Base-by-base conservation (phyloP, 1,140 invertebrate species). In the Luehdorfia chinensis region DNA sequence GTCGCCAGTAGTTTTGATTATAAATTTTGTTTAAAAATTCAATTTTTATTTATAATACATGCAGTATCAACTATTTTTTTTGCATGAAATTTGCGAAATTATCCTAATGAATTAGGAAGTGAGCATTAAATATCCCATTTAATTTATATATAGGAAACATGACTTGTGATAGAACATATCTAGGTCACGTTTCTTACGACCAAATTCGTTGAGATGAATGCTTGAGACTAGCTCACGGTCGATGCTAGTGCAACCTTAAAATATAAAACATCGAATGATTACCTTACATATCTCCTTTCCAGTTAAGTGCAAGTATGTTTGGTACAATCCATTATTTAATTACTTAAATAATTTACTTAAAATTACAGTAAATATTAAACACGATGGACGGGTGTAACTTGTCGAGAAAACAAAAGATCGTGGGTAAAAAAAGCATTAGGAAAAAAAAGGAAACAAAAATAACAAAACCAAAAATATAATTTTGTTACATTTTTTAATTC, bases 401-500 rank as follows among this genome's bases (percentile, higher is more conserved):
- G 74, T 80, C 64, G 75, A 84, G 55, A 68, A 69, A 67, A 51
- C 49, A 36, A 60, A 68, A 60, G 18, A 21, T 62, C 14, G 16
- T 30, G 39, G 39, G 28, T 30, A 25, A 43, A 28, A 25, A 43
- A 7, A 69, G 55, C 56, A 57, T 50, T 52, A 62, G 65, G 50
- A 60, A 59, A 48, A 59, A 63, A 44, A 68, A 71, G 50, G 64
- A 55, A 75, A 69, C 50, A 49, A 63, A 55, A 69, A 75, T 78
- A 76, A 65, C 66, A 79, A 84, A 75, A 59, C 68, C 66, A 78
- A 85, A 75, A 66, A 66, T 60, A n/a, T 59, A 75, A 76, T 85
- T 79, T 87, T 87, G 75, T 85, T 79, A 84, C 76, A 80, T 61
- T 83, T 84, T 87, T 88, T 87, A 88, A 87, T 88, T 88, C 69